Conservation (phyloP, 1,140 invertebrate species). For the Hestina assimilis region DNA sequence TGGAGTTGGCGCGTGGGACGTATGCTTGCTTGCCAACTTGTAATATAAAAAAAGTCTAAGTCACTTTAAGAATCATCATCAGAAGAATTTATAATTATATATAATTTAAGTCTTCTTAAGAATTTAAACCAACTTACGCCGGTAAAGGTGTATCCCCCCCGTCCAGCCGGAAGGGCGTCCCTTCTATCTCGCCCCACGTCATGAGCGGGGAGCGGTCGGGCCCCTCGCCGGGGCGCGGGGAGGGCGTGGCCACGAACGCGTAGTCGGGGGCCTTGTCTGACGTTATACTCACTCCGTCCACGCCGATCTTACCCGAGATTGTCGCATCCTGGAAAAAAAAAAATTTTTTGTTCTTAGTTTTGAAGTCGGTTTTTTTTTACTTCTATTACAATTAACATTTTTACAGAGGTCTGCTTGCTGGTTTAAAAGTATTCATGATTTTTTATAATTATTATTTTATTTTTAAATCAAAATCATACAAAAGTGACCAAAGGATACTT, state of each 20-base stretch:
- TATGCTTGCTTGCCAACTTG: no score
- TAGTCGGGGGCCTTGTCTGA: constrained; percentile 39
- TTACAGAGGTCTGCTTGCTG: no score
- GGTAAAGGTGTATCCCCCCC: constrained; percentile 88
- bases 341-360: not conserved
- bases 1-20: no score
- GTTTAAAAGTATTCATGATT: no score
- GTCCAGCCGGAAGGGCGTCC: constrained; percentile 94
- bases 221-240: constrained; percentile 88
- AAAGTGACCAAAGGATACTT: no score
- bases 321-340: constrained; percentile 44
- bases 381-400: no score
- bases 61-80: no score
- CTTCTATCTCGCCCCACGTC: constrained; percentile 99
- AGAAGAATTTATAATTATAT: not conserved
- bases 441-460: no score
- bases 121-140: constrained; percentile 50
- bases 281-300: constrained; percentile 89
- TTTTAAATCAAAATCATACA: no score
- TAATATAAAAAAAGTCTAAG: no score
- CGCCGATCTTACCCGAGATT: constrained; percentile 90
- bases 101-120: not conserved
- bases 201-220: constrained; percentile 95
- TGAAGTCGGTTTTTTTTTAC: not conserved
- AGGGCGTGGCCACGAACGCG: constrained; percentile 89